Percentiles rank a stretch among this genome's conserved stretches.
phyloP scores from a whole-genome alignment of 2,113 vertebrate species.

The Gallinago paraguaiae region DNA sequence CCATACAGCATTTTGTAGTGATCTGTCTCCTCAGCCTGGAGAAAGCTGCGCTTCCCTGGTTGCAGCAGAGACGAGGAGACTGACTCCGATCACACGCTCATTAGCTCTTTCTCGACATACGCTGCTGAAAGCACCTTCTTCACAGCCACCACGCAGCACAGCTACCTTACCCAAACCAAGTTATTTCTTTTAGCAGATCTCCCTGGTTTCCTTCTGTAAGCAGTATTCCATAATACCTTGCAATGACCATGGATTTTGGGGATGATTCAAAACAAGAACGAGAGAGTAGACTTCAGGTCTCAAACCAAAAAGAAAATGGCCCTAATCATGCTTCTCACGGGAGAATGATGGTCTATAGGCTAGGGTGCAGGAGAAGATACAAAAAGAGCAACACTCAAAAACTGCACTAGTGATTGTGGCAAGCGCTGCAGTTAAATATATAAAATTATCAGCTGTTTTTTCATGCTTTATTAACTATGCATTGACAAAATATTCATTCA shows the following conservation, averaged over 20 bases:
- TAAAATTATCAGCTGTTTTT: background rate
- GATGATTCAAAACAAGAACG: background rate
- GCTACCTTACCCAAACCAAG: background rate
- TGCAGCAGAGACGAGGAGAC: background rate
- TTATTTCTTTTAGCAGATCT: background rate
- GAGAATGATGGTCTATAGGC: rapidly evolving
- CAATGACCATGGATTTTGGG: too few species aligned
- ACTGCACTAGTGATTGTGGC: background rate
- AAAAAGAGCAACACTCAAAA: background rate
- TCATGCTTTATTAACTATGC: background rate
- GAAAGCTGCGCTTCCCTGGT: background rate
- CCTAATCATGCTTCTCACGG: background rate
- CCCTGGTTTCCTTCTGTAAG: background rate
- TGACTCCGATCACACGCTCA: rapidly evolving
- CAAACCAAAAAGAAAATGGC: background rate
- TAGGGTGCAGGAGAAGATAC: background rate
- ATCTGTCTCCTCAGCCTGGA: background rate
- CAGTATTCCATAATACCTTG: background rate
- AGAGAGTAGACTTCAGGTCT: background rate
- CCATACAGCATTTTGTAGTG: background rate
- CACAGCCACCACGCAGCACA: background rate
- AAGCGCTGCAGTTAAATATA: background rate
- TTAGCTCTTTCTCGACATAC: rapidly evolving
- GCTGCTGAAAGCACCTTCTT: background rate
- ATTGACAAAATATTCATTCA: background rate